Base-by-base conservation (phyloP, 2,113 vertebrate species). In the Propithecus coquereli region DNA sequence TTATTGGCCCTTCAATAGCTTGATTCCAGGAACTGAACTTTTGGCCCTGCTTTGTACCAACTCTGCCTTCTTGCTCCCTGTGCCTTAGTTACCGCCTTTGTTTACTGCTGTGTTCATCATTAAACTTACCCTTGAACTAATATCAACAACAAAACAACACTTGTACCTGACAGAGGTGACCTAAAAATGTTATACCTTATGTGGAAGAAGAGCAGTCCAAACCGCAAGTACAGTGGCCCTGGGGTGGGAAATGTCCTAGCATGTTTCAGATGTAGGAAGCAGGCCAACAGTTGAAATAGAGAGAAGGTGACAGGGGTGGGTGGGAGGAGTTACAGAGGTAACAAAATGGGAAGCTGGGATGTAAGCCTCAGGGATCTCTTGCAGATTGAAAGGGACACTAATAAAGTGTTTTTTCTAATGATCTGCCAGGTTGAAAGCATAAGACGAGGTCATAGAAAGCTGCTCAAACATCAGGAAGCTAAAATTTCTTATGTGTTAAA, bases 21-120 rank as follows among this genome's bases (percentile, higher is more conserved):
- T 77, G 61, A 92, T 77, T 94, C 71, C 40, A 94, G 88, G 45
- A 97, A 92, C 52, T 96, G 85, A 97, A 80, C 93, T 95, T 94
- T 90, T 88, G 82, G 77, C 85, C 71, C n/a, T 91, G 81, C 30
- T 20, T 91, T 84, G 20, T 80, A 27, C 89, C 47, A 65, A 40
- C 83, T 82, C 80, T 96, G 87, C 83, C 52, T 94, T 90, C 25
- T 82, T 86, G 25, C 54, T 93, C 40, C 27, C 16, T 52, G 76
- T 37, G 77, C 61, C 88, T 94, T 96, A 88, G 96, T 94, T 81
- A 96, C 79, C 0, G 50, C 4, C 43, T 94, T 91, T 96, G 93
- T 94, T 97, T 92, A 94, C 76, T 71, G 87, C 81, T 90, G 83
- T 65, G 80, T 85, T 95, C 91, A 95, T 95, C 80, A 32, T 84